Evolutionary conservation across 1,140 invertebrate species (phyloP).

Genomic region (Gerris buenoi): DNA sequence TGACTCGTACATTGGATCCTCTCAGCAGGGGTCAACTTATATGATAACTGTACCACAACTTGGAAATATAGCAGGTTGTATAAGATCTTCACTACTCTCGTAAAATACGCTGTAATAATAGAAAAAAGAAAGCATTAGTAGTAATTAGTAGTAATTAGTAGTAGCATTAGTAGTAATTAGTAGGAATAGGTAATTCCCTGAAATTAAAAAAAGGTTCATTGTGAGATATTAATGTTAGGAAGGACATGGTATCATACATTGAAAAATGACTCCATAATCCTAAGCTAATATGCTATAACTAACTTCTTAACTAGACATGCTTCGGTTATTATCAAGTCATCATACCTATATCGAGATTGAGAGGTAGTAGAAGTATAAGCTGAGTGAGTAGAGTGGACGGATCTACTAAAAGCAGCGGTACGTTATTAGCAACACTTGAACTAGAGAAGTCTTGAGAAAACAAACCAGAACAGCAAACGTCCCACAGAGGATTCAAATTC

Average conservation of each 20-base stretch:
- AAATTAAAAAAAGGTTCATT: too few relatives aligned
- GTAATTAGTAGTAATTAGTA: too few relatives aligned
- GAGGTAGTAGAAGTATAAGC: conserved; percentile 66
- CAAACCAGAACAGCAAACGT: conserved; percentile 25
- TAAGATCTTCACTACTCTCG: conserved; percentile 63
- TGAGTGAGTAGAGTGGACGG: conserved; percentile 69
- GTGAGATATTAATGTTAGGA: too few relatives aligned
- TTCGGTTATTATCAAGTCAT: too few relatives aligned
- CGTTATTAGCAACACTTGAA: conserved; percentile 34
- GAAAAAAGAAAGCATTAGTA: too few relatives aligned
- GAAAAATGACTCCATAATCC: too few relatives aligned
- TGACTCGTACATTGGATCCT: conserved; percentile 19
- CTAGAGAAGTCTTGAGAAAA: background rate
- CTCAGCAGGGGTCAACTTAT: conserved; percentile 41
- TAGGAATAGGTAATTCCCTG: too few relatives aligned
- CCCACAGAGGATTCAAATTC: conserved; percentile 46
- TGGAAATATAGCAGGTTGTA: conserved; percentile 83
- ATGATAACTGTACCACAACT: conserved; percentile 55
- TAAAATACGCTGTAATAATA: conserved; percentile 62
- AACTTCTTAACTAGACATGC: too few relatives aligned
- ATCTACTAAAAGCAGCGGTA: conserved; percentile 72
- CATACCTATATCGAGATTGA: conserved; percentile 72
- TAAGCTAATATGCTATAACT: too few relatives aligned
- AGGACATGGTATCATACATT: too few relatives aligned
- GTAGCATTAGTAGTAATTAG: too few relatives aligned